phyloP scores from a whole-genome alignment of 1,140 invertebrate species.

The Polypedilum pembai region DNA sequence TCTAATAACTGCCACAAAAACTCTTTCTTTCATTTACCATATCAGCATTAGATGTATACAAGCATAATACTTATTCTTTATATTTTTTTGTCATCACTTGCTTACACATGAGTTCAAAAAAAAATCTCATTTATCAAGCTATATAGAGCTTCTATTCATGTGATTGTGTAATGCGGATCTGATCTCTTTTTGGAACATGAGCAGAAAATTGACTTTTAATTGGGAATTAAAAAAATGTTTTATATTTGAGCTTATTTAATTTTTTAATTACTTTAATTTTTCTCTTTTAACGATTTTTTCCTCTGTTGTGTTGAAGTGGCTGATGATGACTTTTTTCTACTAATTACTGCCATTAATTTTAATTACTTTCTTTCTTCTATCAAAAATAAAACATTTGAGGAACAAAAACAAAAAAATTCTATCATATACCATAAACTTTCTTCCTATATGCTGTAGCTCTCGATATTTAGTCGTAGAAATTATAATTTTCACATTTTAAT shows the following conservation, averaged over 20 bases:
- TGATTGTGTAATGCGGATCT: not conserved
- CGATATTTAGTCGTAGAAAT: not conserved
- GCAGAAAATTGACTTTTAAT: not conserved
- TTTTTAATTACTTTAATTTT: not conserved
- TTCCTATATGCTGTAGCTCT: not conserved
- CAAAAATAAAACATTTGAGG: no score
- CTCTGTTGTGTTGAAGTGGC: not conserved
- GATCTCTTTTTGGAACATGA: not conserved
- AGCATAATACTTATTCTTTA: no score
- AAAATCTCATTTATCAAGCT: no score
- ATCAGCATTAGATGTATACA: no score
- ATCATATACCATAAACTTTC: not conserved
- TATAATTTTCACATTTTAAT: not conserved
- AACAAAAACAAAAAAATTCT: not conserved
- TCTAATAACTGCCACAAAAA: not conserved
- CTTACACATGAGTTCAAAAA: no score
- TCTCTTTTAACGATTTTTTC: no score
- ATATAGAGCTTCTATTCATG: not conserved
- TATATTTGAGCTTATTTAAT: slow-evolving; percentile 6
- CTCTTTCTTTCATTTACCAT: no score
- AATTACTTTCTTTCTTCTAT: no score
- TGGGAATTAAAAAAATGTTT: not conserved
- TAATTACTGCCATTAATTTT: slow-evolving; percentile 3
- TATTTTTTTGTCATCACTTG: no score
- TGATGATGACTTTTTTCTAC: slow-evolving; percentile 1